Evolutionary conservation across 2,888 invertebrate species (phyloP), one percentile per base, ranked within the genome.

Genomic region (Branchellion lobata): DNA sequence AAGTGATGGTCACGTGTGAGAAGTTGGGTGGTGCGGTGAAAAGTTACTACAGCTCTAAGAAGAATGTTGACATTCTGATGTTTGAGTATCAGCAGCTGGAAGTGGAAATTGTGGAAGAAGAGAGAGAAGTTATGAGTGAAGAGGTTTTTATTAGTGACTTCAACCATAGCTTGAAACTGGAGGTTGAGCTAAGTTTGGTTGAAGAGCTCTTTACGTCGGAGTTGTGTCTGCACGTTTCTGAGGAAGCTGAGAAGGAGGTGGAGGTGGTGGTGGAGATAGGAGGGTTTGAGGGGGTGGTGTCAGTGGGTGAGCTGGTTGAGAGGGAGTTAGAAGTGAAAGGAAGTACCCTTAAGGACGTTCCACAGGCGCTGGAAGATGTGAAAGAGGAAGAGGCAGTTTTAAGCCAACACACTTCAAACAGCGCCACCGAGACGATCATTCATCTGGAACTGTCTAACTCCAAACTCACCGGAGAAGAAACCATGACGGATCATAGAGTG

Each of bases 361-460:
- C 79, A 74, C 79, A 82, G 80, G 82, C 81, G 18, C 65, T 81
- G 27, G 82, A 82, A 65, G 82, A 82, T 75, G 80, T 81, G 34
- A 53, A 57, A 51, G 71, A 75, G 21, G 61, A 57, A 57, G 21
- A 8, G 11, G 5, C 21, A 29, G 27, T 2, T 21, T 27, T 53
- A 21, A 53, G 29, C 27, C 11, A 8, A 21, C 5, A 47, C 31
- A 24, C 27, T 47, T 47, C 53, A 2, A 27, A 47, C 3, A 21
- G 29, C 1, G 51, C 75, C 5, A 75, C 2, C n/a, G 75, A 75
- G 33, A 74, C 57, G 3, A 27, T 57, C n/a, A 74, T 53, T 51
- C 75, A 81, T 27, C 77, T 76, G 11, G 81, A 83, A 79, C 76
- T 83, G 27, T 0, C n/a, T 31, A 47, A 27, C 18, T 72, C 80